phyloP scores from a whole-genome alignment of 2,113 vertebrate species.

The Oreochromis spilurus region DNA sequence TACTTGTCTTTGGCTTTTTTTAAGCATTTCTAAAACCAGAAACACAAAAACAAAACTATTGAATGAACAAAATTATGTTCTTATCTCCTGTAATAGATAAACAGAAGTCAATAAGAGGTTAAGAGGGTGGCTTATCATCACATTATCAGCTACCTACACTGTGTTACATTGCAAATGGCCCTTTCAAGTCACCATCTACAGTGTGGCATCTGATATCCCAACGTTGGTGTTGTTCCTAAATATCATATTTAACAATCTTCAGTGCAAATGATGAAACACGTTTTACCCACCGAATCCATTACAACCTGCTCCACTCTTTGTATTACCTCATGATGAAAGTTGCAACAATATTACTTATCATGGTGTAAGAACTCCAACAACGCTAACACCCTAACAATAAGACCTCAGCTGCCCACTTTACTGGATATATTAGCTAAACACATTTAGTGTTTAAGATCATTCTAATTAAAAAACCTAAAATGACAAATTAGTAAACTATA shows the following conservation, averaged over 20 bases:
- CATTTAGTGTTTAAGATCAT: background rate
- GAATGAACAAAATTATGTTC: background rate
- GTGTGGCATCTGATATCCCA: background rate
- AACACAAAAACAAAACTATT: background rate
- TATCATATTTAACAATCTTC: background rate
- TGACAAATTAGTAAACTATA: background rate
- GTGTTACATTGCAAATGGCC: background rate
- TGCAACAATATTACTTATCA: background rate
- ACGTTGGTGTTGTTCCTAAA: background rate
- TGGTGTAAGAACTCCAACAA: background rate
- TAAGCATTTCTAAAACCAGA: background rate
- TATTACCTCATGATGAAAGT: background rate
- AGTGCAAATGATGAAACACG: background rate
- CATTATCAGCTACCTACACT: background rate
- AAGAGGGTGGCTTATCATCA: background rate
- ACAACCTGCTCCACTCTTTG: background rate
- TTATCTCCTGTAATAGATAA: background rate
- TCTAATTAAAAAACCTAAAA: background rate
- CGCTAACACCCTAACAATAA: accelerated
- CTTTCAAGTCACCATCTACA: background rate
- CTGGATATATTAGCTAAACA: background rate
- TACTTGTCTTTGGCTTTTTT: background rate
- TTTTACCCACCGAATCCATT: background rate
- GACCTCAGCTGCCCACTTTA: background rate
- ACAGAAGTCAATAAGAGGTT: background rate